phyloP scores from a whole-genome alignment of 2,888 invertebrate species.

The Danaus chrysippus region DNA sequence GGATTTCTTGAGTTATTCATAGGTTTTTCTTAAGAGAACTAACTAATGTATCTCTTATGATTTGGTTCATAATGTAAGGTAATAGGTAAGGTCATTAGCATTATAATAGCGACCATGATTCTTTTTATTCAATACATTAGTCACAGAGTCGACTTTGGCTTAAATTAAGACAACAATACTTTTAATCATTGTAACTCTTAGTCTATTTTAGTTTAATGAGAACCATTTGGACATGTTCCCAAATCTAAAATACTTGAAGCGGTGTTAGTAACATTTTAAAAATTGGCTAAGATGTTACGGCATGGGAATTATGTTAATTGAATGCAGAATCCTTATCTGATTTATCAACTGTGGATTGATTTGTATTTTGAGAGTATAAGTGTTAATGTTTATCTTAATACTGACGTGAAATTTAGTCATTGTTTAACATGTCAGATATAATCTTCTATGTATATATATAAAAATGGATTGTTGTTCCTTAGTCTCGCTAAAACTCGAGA shows the following conservation, averaged over 20 bases:
- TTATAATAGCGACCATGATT: no score
- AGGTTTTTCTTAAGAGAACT: no score
- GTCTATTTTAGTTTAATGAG: conserved; percentile 33
- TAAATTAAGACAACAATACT: conserved; percentile 29
- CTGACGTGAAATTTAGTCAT: no score
- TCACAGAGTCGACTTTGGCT: conserved; percentile 21
- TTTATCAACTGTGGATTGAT: neutral
- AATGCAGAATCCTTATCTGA: neutral
- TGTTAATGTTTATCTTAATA: no score
- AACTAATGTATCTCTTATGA: no score
- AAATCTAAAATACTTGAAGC: conserved; percentile 32
- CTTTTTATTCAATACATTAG: neutral
- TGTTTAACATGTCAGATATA: no score
- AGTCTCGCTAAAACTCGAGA: no score
- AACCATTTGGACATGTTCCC: conserved; percentile 35
- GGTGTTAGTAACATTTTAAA: conserved; percentile 16
- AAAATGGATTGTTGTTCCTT: no score
- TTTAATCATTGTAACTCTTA: conserved; percentile 30
- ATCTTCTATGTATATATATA: no score
- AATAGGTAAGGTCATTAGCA: no score
- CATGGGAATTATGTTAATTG: conserved; percentile 9
- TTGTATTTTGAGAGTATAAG: neutral
- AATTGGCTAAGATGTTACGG: conserved; percentile 11
- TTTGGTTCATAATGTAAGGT: no score
- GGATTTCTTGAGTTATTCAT: no score